phyloP scores from a whole-genome alignment of 2,113 vertebrate species.

The Archocentrus centrarchus region DNA sequence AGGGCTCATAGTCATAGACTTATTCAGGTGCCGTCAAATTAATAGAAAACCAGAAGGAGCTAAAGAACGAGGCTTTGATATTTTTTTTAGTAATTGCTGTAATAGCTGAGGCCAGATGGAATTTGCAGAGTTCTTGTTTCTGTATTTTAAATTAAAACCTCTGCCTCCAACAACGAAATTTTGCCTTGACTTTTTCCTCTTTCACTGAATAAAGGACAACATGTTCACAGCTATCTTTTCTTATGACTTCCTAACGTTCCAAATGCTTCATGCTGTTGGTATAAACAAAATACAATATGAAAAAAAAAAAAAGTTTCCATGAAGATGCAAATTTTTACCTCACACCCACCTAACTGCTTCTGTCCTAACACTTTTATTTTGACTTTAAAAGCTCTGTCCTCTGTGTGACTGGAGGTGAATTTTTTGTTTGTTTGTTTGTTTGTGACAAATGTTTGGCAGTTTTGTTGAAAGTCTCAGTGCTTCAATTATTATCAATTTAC shows the following conservation, averaged over 20 bases:
- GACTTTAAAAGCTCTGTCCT: not conserved
- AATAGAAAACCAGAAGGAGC: not conserved
- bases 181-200: not conserved
- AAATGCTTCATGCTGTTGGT: not conserved
- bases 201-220: not conserved
- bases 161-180: not conserved
- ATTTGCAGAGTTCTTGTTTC: not conserved
- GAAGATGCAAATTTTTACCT: not conserved
- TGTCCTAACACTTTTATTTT: not conserved
- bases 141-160: not conserved
- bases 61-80: not conserved
- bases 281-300: not conserved
- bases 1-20: not conserved
- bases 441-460: conserved; percentile 6
- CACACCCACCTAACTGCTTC: not conserved
- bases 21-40: not conserved
- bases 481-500: conserved; percentile 16
- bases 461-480: conserved; percentile 11
- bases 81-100: not conserved
- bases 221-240: not conserved
- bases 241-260: not conserved
- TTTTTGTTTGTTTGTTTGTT: conserved; percentile 18
- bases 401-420: not conserved
- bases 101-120: not conserved
- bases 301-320: not conserved